phyloP scores from a whole-genome alignment of 1,140 invertebrate species.

The Luehdorfia chinensis region DNA sequence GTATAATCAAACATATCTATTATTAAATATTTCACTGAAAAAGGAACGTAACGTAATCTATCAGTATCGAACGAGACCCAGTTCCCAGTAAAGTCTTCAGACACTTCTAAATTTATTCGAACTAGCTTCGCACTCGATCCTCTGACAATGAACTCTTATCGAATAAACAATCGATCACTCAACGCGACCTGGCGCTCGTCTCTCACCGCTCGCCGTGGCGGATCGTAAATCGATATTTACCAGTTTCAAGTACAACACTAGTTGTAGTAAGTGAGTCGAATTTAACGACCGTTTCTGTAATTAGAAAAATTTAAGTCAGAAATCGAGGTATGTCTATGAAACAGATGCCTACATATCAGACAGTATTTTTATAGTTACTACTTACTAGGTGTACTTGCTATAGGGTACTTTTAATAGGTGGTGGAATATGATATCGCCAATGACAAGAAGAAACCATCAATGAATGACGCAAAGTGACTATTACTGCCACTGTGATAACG shows the following conservation, averaged over 20 bases:
- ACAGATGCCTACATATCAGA: too few relatives aligned
- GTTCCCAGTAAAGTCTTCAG: constrained; percentile 52
- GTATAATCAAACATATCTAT: not conserved
- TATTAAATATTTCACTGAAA: not conserved
- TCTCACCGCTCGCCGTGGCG: constrained; percentile 54
- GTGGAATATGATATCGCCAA: too few relatives aligned
- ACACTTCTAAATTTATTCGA: constrained; percentile 68
- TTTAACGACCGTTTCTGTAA: constrained; percentile 56
- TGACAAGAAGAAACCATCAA: too few relatives aligned
- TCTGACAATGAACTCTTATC: constrained; percentile 74
- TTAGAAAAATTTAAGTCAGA: constrained; percentile 35
- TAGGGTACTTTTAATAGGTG: too few relatives aligned
- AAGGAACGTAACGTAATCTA: constrained; percentile 26
- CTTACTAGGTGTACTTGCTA: too few relatives aligned
- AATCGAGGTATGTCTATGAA: too few relatives aligned
- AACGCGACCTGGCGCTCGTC: constrained; percentile 59
- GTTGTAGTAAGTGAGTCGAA: constrained; percentile 49
- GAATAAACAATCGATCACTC: constrained; percentile 68
- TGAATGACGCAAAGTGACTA: too few relatives aligned
- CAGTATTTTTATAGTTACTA: too few relatives aligned
- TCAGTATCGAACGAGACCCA: constrained; percentile 38
- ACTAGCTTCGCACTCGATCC: constrained; percentile 59
- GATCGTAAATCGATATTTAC: constrained; percentile 67
- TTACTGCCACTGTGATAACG: too few relatives aligned
- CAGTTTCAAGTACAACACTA: constrained; percentile 56